A percentile compares a stretch with the other conserved stretches of the same genome.
phyloP scores from a whole-genome alignment of 2,113 vertebrate genomes.

The Vanacampus margaritifer region DNA sequence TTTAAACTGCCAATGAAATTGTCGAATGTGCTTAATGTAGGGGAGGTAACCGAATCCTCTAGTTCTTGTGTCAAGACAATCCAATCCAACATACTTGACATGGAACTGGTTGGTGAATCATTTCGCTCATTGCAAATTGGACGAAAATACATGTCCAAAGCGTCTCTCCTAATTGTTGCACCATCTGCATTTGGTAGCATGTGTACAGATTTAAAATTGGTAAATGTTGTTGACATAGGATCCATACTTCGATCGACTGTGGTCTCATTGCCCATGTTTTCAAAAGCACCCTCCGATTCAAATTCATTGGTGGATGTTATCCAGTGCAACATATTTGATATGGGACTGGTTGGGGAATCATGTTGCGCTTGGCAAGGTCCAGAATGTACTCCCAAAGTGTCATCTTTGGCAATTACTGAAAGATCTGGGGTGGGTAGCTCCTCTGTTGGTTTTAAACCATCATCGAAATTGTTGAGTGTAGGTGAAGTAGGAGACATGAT shows the following conservation, averaged over 20 bases:
- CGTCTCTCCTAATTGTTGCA: background rate
- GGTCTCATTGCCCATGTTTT: background rate
- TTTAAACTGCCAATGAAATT: background rate
- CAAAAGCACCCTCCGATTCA: background rate
- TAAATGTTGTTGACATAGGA: no score
- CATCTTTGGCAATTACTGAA: background rate
- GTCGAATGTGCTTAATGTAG: background rate
- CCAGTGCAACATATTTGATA: background rate
- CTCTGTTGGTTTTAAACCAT: background rate
- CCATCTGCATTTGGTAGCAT: background rate
- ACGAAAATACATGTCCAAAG: background rate
- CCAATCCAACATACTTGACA: background rate
- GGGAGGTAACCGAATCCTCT: background rate
- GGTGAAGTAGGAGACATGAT: background rate
- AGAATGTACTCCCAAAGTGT: background rate
- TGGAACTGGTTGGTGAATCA: background rate
- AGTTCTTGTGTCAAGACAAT: background rate
- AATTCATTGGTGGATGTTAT: background rate
- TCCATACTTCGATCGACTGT: no score
- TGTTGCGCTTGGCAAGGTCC: background rate
- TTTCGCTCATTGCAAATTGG: background rate
- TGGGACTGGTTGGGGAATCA: background rate
- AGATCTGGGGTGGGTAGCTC: background rate
- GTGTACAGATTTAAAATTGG: background rate
- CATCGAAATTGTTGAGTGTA: background rate